A percentile compares a stretch with the other conserved stretches of the same genome.
These are phyloP conservation scores for Petrophora chlorosata DNA, from an alignment of 2,888 invertebrate genomes.

Conservation along the genomic window DNA sequence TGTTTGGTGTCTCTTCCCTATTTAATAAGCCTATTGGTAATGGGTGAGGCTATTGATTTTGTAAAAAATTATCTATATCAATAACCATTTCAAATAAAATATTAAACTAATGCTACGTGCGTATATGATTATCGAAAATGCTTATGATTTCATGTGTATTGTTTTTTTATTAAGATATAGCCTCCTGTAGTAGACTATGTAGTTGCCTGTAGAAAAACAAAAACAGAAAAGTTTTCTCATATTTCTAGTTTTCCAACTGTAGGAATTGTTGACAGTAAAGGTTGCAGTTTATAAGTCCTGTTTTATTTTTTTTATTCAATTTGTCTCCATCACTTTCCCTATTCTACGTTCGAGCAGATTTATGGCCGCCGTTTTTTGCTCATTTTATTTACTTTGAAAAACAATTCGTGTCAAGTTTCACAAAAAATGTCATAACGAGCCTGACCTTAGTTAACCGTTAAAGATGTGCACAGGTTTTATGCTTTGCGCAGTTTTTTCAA, in stretches of 20 bases:
- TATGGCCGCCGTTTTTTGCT: conserved; percentile 59
- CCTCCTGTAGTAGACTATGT: too few species aligned
- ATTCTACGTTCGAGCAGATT: conserved; percentile 59
- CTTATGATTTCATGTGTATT: too few species aligned
- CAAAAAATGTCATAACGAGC: conserved; percentile 50
- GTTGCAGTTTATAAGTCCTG: too few species aligned
- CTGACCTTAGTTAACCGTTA: conserved; percentile 33
- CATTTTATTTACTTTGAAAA: conserved; percentile 67
- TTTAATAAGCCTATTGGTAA: conserved; percentile 5
- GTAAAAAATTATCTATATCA: too few species aligned
- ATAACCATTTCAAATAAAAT: too few species aligned
- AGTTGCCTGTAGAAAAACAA: too few species aligned
- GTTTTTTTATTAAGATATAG: too few species aligned
- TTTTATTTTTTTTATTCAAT: neutral
- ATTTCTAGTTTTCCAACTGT: neutral
- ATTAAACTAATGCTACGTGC: too few species aligned
- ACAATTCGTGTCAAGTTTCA: conserved; percentile 66
- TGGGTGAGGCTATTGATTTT: neutral
- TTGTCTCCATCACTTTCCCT: conserved; percentile 41
- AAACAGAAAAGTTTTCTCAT: too few species aligned
- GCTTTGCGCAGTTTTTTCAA: neutral
- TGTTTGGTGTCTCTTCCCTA: conserved; percentile 32
- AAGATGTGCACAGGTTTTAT: conserved; percentile 19
- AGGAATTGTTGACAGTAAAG: too few species aligned
- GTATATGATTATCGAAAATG: too few species aligned